Percentiles rank a stretch among this genome's conserved stretches.
These are phyloP conservation scores for Lordiphosa stackelbergi DNA, from an alignment of 1,140 invertebrate genomes.

Conservation along the genomic window DNA sequence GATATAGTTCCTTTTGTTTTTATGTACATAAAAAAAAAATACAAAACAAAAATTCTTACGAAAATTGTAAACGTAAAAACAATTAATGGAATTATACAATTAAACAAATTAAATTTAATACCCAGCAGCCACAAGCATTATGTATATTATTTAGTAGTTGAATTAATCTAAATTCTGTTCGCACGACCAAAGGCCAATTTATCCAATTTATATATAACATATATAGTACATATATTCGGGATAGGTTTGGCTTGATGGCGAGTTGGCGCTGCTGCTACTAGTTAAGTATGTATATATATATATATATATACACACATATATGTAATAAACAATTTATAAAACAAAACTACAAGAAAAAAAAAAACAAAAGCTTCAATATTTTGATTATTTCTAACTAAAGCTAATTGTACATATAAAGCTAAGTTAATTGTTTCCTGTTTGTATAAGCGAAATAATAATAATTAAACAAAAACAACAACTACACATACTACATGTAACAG, in stretches of 20 bases:
- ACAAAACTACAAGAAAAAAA: conserved; percentile 33
- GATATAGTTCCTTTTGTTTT: conserved; percentile 78
- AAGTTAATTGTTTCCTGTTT: conserved; percentile 74
- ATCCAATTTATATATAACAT: conserved; percentile 14
- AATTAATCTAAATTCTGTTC: conserved; percentile 62
- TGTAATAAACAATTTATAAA: conserved; percentile 51
- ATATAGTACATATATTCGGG: conserved; percentile 48
- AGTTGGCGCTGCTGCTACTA: conserved; percentile 21
- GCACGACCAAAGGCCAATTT: conserved; percentile 26
- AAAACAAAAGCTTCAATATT: conserved; percentile 67
- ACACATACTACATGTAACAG: conserved; percentile 37
- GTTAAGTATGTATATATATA: conserved; percentile 49
- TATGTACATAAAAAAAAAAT: conserved; percentile 71
- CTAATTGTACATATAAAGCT: conserved; percentile 64
- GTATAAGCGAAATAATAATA: conserved; percentile 61
- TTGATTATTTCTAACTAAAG: conserved; percentile 71
- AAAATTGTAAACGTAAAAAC: conserved; percentile 71
- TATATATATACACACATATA: conserved; percentile 29
- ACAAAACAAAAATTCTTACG: conserved; percentile 56
- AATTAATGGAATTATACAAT: conserved; percentile 72
- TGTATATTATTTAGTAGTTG: conserved; percentile 59
- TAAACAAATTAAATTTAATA: conserved; percentile 55
- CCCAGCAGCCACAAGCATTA: conserved; percentile 31
- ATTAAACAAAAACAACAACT: conserved; percentile 41
- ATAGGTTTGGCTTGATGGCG: conserved; percentile 34